A percentile compares a stretch with the other conserved stretches of the same genome.
These are phyloP conservation scores for Heliconius melpomene DNA, from an alignment of 1,140 invertebrate genomes.

Conservation along the genomic window DNA sequence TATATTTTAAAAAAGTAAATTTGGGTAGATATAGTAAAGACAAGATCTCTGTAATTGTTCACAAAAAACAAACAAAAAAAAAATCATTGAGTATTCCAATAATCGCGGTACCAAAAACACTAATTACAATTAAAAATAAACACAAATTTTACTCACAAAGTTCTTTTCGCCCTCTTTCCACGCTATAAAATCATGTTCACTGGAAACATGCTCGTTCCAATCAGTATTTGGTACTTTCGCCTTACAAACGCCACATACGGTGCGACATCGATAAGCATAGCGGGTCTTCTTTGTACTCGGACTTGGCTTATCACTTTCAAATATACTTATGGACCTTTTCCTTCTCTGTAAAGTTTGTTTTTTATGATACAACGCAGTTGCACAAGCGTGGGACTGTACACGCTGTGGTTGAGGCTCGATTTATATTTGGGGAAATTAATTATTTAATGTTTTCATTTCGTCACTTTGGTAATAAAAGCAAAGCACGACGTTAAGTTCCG, in stretches of 20 bases:
- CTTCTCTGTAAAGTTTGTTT: conserved; percentile 29
- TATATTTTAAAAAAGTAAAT: too few species aligned
- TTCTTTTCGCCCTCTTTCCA: conserved; percentile 45
- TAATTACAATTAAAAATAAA: too few species aligned
- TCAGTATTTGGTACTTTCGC: conserved; percentile 38
- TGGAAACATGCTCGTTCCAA: conserved; percentile 50
- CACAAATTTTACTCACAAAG: background rate
- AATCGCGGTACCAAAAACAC: background rate
- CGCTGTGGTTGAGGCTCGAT: too few species aligned
- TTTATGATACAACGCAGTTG: too few species aligned
- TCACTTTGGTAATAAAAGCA: too few species aligned
- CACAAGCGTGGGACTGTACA: too few species aligned
- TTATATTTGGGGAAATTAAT: too few species aligned
- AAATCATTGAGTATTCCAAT: background rate
- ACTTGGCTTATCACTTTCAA: conserved; percentile 6
- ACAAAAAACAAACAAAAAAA: too few species aligned
- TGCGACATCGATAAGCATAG: background rate
- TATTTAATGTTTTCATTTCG: too few species aligned
- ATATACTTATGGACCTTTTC: conserved; percentile 19
- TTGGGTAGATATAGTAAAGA: too few species aligned
- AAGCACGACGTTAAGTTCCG: too few species aligned
- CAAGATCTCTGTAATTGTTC: too few species aligned
- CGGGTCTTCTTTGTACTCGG: background rate
- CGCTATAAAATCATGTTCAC: conserved; percentile 51
- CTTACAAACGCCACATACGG: conserved; percentile 34